Conservation (phyloP, 2,888 invertebrate species). For the Rhyacophila evoluta region DNA sequence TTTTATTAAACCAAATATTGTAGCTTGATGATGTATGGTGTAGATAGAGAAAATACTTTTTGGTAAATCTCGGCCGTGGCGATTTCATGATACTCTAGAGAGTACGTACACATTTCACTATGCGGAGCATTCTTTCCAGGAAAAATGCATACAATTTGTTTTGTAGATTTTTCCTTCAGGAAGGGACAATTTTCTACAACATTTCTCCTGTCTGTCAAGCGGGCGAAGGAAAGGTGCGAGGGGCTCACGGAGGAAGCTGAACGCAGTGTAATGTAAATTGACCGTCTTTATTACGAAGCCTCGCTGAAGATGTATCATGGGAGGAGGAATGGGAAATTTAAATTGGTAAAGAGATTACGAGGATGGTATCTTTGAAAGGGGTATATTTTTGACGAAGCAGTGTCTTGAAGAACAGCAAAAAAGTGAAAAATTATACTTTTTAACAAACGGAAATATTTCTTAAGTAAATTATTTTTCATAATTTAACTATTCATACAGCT, state of each 20-base stretch:
- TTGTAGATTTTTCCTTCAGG: conserved; percentile 50
- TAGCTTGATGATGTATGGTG: too few species aligned
- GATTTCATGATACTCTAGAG: neutral
- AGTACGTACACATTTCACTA: neutral
- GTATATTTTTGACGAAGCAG: neutral
- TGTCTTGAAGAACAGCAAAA: neutral
- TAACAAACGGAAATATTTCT: too few species aligned
- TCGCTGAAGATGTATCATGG: conserved; percentile 13
- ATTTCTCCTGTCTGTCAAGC: conserved; percentile 52
- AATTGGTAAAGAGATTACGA: conserved; percentile 29
- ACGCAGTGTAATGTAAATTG: conserved; percentile 51
- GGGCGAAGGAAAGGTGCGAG: neutral
- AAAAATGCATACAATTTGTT: conserved; percentile 55
- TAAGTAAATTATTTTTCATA: too few species aligned
- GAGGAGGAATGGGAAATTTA: conserved; percentile 26
- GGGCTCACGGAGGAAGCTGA: neutral
- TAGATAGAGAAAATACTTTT: neutral
- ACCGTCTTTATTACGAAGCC: conserved; percentile 49
- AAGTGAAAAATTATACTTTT: too few species aligned
- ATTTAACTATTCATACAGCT: too few species aligned
- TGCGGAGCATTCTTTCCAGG: conserved; percentile 28
- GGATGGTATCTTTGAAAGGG: conserved; percentile 8
- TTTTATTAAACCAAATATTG: too few species aligned
- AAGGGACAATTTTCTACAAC: conserved; percentile 53
- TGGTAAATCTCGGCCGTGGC: neutral